Evolutionary conservation across 2,888 invertebrate species (phyloP).

Genomic region (Drosophila pseudotakahashii): DNA sequence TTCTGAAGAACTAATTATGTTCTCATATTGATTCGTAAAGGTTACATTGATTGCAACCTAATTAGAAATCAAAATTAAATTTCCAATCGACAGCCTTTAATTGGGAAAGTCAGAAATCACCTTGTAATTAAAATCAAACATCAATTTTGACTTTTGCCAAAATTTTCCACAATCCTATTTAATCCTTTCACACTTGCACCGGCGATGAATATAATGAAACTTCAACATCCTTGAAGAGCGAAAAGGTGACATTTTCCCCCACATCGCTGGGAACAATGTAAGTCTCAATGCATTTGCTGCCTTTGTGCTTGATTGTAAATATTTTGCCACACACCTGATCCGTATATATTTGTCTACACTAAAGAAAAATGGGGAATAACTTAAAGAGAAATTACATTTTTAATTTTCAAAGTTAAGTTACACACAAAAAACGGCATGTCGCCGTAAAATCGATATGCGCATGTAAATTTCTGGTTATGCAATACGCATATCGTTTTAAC

Average conservation of each 20-base stretch:
- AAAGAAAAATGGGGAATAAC: not conserved
- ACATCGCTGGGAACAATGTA: constrained; percentile 22
- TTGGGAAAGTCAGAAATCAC: constrained; percentile 5
- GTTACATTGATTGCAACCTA: not conserved
- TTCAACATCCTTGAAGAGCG: constrained; percentile 19
- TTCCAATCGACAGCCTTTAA: constrained; percentile 22
- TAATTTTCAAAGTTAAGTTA: no score
- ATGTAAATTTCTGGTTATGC: no score
- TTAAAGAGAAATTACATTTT: no score
- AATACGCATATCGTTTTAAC: no score
- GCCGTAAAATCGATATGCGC: no score
- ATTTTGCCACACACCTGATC: constrained; percentile 76
- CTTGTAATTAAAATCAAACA: constrained; percentile 70
- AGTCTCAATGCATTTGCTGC: constrained; percentile 36
- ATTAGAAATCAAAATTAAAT: not conserved
- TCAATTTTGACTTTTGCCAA: constrained; percentile 42
- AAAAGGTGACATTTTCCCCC: constrained; percentile 11
- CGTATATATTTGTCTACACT: constrained; percentile 28
- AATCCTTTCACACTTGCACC: constrained; percentile 10
- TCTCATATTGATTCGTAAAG: not conserved
- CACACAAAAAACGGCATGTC: no score
- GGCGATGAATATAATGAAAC: constrained; percentile 26
- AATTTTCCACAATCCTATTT: constrained; percentile 32
- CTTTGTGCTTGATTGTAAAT: constrained; percentile 76
- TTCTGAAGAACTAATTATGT: no score